Percentiles rank a stretch among this genome's conserved stretches.
These are phyloP conservation scores for Dermochelys coriacea DNA, from an alignment of 2,797 vertebrate species.

Conservation along the genomic window DNA sequence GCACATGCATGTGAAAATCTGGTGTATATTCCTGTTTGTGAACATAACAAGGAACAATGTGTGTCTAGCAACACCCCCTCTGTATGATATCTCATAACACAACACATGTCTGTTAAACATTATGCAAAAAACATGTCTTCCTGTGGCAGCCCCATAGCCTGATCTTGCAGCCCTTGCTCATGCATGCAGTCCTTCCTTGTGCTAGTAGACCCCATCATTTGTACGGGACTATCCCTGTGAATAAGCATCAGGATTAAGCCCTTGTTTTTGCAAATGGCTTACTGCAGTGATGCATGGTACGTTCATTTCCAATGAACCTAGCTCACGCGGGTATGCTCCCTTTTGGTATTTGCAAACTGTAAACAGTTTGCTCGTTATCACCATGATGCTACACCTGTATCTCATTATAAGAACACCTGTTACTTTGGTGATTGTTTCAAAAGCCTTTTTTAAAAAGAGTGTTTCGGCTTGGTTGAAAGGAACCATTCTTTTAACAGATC, in stretches of 20 bases:
- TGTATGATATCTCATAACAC: rapidly evolving
- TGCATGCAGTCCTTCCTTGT: rapidly evolving
- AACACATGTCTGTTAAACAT: not conserved
- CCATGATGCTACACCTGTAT: constrained; percentile 49
- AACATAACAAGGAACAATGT: not conserved
- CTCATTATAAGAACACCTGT: not conserved
- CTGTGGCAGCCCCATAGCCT: not conserved
- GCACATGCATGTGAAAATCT: rapidly evolving
- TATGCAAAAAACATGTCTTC: not conserved
- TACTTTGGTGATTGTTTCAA: rapidly evolving
- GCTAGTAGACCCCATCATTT: rapidly evolving
- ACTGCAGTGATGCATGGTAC: rapidly evolving
- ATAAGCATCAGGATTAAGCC: rapidly evolving
- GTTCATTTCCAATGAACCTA: not conserved
- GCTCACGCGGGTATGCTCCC: rapidly evolving
- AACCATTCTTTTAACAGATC: not conserved
- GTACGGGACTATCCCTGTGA: not conserved
- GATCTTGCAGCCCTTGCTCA: not conserved
- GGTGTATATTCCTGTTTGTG: rapidly evolving
- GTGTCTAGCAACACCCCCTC: rapidly evolving
- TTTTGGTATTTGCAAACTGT: not conserved
- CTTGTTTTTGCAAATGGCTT: rapidly evolving
- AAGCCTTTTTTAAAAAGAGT: rapidly evolving
- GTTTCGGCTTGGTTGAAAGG: not conserved
- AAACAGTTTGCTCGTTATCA: not conserved